Evolutionary conservation across 2,797 vertebrate species (phyloP), one percentile per base, ranked within the genome.

Genomic region (Sardinella longiceps): DNA sequence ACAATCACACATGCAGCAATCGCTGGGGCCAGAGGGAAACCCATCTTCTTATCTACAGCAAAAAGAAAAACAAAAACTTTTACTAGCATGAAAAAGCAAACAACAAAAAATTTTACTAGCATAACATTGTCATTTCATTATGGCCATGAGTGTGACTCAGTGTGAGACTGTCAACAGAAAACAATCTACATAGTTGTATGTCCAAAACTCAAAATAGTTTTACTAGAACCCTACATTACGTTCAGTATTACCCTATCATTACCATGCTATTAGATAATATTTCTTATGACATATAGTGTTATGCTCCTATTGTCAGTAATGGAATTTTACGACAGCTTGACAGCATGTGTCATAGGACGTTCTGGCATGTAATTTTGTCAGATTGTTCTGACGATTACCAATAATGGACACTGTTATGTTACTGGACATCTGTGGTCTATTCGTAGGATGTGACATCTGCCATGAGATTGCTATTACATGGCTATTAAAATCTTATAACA

Each of bases 1-100:
- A 94, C 87, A 25, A 96, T 95, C 48, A 95, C 92, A 0, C 28
- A 83, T 0, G 93, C 95, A 85, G 95, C 94, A 58, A 94, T 93
- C 58, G 95, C 2, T 0, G 96, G 92, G 50, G 95, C 95, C 15
- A 0, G 33, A 2, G 96, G 95, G 5, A 96, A 70, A 2, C 37
- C 0, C 0, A 18, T 0, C 1, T 70, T 84, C 88, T 86, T 92
- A 18, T 93, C 96, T 96, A 90, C 86, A n/a, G 70, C 18, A 84
- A 85, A 88, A 51, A n/a, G 48, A 10, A 37, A 48, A 51, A 33
- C 66, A 74, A 9, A 25, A 66, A 74, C 25, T 1, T 37, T 1
- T 70, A 15, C 63, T 70, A 3, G 33, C 66, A 74, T 39, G 15
- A 74, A 20, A 74, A 33, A 4, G 9, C 10, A 33, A 39, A 15